These are phyloP conservation scores for Phyto melanocephala DNA, from an alignment of 2,888 invertebrate genomes.

Conservation along the genomic window DNA sequence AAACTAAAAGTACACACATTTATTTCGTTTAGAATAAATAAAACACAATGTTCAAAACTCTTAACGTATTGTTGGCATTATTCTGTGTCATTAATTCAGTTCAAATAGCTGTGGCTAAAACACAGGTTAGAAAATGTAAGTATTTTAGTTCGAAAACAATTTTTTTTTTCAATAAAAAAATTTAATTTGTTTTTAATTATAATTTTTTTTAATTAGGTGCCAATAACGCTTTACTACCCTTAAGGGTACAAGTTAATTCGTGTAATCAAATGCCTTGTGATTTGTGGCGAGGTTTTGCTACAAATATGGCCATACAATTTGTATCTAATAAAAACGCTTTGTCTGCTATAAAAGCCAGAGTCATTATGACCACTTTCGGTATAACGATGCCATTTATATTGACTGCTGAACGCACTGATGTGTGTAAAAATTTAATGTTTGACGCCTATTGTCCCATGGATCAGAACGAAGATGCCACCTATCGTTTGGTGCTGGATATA, in stretches of 20 bases:
- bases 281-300: slow-evolving; percentile 67
- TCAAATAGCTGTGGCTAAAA: background rate
- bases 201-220: slow-evolving; percentile 67
- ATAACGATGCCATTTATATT: slow-evolving; percentile 69
- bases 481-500: slow-evolving; percentile 73
- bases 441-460: slow-evolving; percentile 77
- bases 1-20: background rate
- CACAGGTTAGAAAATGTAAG: slow-evolving; percentile 13
- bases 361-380: slow-evolving; percentile 70
- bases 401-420: slow-evolving; percentile 69
- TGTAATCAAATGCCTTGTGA: slow-evolving; percentile 72
- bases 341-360: slow-evolving; percentile 66
- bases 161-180: too few relatives aligned
- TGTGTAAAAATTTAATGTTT: slow-evolving; percentile 73
- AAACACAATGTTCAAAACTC: background rate
- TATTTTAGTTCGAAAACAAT: background rate
- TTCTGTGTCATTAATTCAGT: background rate
- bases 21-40: background rate
- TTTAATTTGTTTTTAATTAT: too few relatives aligned
- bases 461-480: slow-evolving; percentile 75
- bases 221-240: slow-evolving; percentile 66
- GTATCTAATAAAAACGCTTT: slow-evolving; percentile 71
- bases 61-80: background rate
- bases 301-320: slow-evolving; percentile 73
- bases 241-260: slow-evolving; percentile 71